Evolutionary conservation across 2,888 invertebrate genomes (phyloP).

Genomic region (Temnothorax rugatulus): DNA sequence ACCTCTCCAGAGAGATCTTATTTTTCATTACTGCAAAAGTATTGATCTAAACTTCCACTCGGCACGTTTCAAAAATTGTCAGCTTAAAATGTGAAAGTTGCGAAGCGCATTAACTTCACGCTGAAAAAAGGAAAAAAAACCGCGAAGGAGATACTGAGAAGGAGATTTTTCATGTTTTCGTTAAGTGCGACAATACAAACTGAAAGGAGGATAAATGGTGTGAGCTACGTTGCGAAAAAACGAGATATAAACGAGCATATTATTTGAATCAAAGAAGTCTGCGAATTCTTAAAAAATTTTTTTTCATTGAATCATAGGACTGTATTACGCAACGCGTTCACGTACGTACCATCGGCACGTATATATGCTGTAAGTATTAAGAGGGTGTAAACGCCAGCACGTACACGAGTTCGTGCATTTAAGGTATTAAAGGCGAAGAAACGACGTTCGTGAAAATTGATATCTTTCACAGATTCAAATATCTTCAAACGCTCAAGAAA

Average conservation of each 20-base stretch:
- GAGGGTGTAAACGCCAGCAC: slow-evolving; percentile 56
- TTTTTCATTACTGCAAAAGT: slow-evolving; percentile 53
- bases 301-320: slow-evolving; percentile 1
- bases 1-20: slow-evolving; percentile 53
- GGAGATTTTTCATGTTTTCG: slow-evolving; percentile 1
- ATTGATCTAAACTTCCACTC: slow-evolving; percentile 50
- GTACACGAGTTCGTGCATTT: slow-evolving; percentile 42
- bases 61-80: slow-evolving; percentile 50
- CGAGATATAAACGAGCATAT: slow-evolving; percentile 3
- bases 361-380: slow-evolving; percentile 47
- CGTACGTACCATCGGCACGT: slow-evolving; percentile 44
- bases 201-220: neutral
- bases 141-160: neutral
- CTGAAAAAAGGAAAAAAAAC: neutral
- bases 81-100: slow-evolving; percentile 41
- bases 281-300: neutral
- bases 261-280: neutral
- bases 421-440: slow-evolving; percentile 38
- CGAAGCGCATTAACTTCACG: slow-evolving; percentile 44
- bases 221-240: neutral
- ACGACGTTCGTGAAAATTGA: slow-evolving; percentile 45
- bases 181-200: neutral
- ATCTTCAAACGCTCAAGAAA: neutral
- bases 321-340: slow-evolving; percentile 38
- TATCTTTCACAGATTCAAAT: slow-evolving; percentile 38